Base-by-base conservation (phyloP, 2,797 vertebrate genomes). In the Gallinago stenura region DNA sequence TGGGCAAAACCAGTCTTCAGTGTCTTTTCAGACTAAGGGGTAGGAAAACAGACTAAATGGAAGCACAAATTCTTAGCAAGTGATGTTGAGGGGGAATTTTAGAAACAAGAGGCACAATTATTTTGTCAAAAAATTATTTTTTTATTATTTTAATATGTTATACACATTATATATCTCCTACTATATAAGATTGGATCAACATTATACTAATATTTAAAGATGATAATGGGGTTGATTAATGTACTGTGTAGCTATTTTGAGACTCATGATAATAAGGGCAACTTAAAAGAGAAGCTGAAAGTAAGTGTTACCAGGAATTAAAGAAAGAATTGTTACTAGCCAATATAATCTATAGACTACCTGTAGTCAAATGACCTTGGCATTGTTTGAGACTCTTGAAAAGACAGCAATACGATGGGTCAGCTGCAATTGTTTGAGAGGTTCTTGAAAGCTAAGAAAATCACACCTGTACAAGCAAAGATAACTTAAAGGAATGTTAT, bases 81-180 rank as follows among this genome's bases (percentile, higher is more conserved):
- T n/a, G 12, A 21, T 72, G 33, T 10, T 37, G 9, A 31, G 1
- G 5, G 6, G 24, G 10, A 64, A 56, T 76, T 83, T 60, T 72
- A 39, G 8, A 86, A 64, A 6, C 5, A 51, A 83, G 14, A 1
- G 4, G 3, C 4, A 53, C 11, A 68, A 13, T 6, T n/a, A 10
- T 12, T 10, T 48, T 20, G 31, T 22, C 2, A 45, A 68, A 64
- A 72, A 25, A 0, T 12, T 33, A 6, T 41, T 30, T 3, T 8
- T 8, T 10, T 48, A 46, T 50, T 83, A 51, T 39, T 81, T 58
- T 30, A n/a, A 30, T 58, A 26, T 0, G 12, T 39, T 39, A 39
- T 39, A 41, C 15, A 19, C 2, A 46, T 43, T 68, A 39, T 43
- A 30, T 15, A 12, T 12, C 19, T n/a, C 7, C 25, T 50, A 33